Conservation (phyloP, 2,888 invertebrate species). For the Caenorhabditis auriculariae region DNA sequence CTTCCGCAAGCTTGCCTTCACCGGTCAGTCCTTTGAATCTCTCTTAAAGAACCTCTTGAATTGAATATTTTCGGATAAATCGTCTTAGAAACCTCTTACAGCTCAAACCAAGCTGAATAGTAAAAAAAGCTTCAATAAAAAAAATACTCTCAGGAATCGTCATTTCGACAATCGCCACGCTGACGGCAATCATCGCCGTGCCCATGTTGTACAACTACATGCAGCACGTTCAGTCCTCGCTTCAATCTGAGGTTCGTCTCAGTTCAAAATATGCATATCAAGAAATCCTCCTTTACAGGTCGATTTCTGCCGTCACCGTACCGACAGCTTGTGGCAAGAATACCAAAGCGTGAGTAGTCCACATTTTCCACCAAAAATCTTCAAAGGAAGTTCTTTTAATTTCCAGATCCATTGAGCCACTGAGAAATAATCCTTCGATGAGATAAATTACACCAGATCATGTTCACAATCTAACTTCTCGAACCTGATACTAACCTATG, state of each 20-base stretch:
- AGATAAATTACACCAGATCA: background rate
- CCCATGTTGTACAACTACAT: conserved; percentile 54
- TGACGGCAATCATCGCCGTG: conserved; percentile 47
- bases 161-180: conserved; percentile 46
- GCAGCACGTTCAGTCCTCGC: conserved; percentile 48
- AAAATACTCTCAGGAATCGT: conserved; percentile 39
- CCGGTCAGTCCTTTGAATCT: background rate
- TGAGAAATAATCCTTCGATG: background rate
- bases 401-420: background rate
- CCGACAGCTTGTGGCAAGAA: conserved; percentile 47
- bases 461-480: background rate
- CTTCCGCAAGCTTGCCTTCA: conserved; percentile 38
- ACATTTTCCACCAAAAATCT: background rate
- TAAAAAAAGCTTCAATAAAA: background rate
- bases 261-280: too few relatives aligned
- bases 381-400: background rate
- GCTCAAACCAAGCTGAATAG: background rate
- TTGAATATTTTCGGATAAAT: background rate
- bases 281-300: too few relatives aligned
- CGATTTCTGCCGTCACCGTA: conserved; percentile 45
- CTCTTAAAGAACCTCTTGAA: background rate
- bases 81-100: background rate
- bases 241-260: conserved; percentile 45
- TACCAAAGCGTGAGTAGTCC: conserved; percentile 31
- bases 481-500: too few relatives aligned